Base-by-base conservation (phyloP, 2,888 invertebrate species). In the Monopis laevigella region DNA sequence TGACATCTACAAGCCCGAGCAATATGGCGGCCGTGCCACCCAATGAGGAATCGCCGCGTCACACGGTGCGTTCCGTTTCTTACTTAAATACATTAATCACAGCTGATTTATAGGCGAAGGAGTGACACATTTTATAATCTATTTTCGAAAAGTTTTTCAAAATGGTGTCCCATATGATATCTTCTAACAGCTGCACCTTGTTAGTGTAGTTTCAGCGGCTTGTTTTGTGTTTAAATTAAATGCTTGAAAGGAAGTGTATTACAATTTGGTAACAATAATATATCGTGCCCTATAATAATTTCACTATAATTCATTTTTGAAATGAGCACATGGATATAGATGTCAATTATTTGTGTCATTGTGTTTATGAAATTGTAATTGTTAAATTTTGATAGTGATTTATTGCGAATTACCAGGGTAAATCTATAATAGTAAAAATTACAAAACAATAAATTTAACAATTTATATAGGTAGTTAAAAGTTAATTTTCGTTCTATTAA, bases 41-140 rank as follows among this genome's bases (percentile, higher is more conserved):
- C 80, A 80, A 78, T 80, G 74, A 78, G 78, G 62, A 56, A 65
- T 63, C 57, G 69, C 69, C 65, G 61, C 72, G 78, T 78, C 75
- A 77, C 74, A 67, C 68, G 55, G 62, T 54, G 58, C 64, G 66
- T 58, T 62, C 59, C 68, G 70, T 59, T 70, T 62, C 66, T 64
- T 62, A 66, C 66, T 69, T 62, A 59, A 60, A 56, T 56, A 66
- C 78, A 77, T 80, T 77, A 70, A 78, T 80, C 78, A 77, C 69
- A 56, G 50, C 62, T 74, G 80, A 80, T 80, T 77, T 78, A 78
- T 75, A 62, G 61, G 54, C 60, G 70, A 71, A 78, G 72, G 77
- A 75, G 77, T 78, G 78, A 78, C 78, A 78, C 69, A 74, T 74
- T 75, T 75, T 74, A 75, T 77, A 71, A 72, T 77, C 78, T 78